phyloP scores from a whole-genome alignment of 2,113 vertebrate genomes.

The Epinephelus lanceolatus region DNA sequence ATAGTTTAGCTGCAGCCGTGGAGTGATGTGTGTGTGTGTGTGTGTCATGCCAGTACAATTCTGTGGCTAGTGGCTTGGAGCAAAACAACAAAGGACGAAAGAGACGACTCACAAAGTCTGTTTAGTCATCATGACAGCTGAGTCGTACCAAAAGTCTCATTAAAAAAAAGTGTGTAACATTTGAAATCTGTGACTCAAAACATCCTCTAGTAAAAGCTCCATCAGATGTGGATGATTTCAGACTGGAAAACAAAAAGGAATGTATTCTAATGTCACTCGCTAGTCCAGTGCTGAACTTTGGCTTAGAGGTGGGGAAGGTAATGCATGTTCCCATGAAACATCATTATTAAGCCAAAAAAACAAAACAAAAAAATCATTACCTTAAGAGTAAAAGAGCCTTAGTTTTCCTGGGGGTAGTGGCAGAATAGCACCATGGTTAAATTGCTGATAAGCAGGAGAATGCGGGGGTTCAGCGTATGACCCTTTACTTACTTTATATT shows the following conservation, averaged over 20 bases:
- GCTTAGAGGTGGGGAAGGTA: neutral
- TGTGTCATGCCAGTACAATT: conserved; percentile 65
- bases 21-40: conserved; percentile 43
- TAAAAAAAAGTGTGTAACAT: conserved; percentile 46
- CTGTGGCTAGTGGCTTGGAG: conserved; percentile 68
- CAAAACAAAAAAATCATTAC: conserved; percentile 19
- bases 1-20: conserved; percentile 45
- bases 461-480: conserved; percentile 61
- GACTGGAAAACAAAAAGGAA: neutral
- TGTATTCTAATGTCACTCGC: neutral
- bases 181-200: conserved; percentile 6
- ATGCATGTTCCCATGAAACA: conserved; percentile 38
- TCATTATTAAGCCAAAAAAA: conserved; percentile 3
- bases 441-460: conserved; percentile 47
- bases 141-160: conserved; percentile 31
- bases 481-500: conserved; percentile 98
- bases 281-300: neutral
- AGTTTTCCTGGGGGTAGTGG: conserved; percentile 27
- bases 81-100: conserved; percentile 65
- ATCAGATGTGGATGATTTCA: conserved; percentile 44
- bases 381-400: conserved; percentile 38
- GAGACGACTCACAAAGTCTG: conserved; percentile 49
- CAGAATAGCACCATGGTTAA: conserved; percentile 41
- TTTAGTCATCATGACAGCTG: conserved; percentile 53
- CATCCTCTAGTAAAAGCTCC: conserved; percentile 37